Evolutionary conservation across 1,140 invertebrate species (phyloP).

Genomic region (Diorhabda carinulata): DNA sequence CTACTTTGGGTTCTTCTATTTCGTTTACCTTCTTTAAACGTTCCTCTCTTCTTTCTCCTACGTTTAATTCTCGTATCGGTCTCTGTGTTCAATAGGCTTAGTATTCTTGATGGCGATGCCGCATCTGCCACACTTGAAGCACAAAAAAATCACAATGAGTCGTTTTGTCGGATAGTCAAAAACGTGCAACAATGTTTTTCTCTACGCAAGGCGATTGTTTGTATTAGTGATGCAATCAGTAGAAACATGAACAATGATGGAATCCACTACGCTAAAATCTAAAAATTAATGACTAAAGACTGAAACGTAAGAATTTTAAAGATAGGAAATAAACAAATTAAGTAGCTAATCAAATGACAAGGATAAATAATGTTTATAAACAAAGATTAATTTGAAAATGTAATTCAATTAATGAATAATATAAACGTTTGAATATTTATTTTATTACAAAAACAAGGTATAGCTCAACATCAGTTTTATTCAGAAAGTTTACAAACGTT

Average conservation of each 20-base stretch:
- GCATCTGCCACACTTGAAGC: conserved; percentile 35
- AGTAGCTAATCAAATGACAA: too few species aligned
- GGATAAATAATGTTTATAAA: too few species aligned
- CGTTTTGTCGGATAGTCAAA: conserved; percentile 18
- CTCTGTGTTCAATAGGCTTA: background rate
- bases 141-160: conserved; percentile 33
- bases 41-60: conserved; percentile 10
- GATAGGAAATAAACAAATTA: too few species aligned
- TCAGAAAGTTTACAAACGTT: too few species aligned
- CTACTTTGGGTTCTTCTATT: conserved; percentile 21
- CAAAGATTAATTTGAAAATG: too few species aligned
- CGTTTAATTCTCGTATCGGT: conserved; percentile 4
- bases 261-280: conserved; percentile 11
- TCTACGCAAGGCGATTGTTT: conserved; percentile 27
- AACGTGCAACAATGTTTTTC: conserved; percentile 27
- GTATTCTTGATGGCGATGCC: background rate
- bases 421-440: too few species aligned
- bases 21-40: conserved; percentile 3
- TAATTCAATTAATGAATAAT: too few species aligned
- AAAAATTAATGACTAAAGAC: conserved; percentile 3
- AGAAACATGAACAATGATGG: conserved; percentile 19
- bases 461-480: too few species aligned
- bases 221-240: conserved; percentile 35
- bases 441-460: too few species aligned
- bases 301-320: conserved; percentile 5